A percentile compares a stretch with the other conserved stretches of the same genome.
Conservation (phyloP, 2,797 vertebrate genomes). For the Emydoidea blandingii region DNA sequence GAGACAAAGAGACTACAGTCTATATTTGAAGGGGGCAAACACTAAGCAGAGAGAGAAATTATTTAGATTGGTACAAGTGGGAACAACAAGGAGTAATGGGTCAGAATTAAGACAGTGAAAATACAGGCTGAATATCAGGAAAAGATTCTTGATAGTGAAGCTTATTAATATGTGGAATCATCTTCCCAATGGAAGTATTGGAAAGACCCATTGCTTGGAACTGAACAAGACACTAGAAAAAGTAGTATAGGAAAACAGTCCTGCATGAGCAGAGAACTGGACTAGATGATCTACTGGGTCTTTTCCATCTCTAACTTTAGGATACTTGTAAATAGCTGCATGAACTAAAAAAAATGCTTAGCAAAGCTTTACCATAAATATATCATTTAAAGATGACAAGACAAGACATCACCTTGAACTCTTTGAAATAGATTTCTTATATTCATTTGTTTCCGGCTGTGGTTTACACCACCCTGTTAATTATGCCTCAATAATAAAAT, state of each 20-base stretch:
- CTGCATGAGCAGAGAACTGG: not conserved
- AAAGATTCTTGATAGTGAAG: not conserved
- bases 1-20: rapidly evolving
- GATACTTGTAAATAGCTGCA: not conserved
- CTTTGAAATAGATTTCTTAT: not conserved
- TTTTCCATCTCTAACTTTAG: not conserved
- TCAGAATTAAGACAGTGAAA: not conserved
- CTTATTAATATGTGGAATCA: not conserved
- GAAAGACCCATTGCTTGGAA: not conserved
- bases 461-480: not conserved
- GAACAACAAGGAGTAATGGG: not conserved
- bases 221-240: not conserved
- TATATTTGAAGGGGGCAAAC: not conserved
- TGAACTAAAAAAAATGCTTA: not conserved
- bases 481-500: constrained; percentile 28
- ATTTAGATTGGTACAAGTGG: not conserved
- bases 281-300: too few relatives aligned
- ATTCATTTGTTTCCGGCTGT: not conserved
- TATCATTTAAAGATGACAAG: not conserved
- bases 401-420: not conserved
- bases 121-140: not conserved
- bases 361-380: not conserved
- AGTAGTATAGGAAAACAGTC: not conserved
- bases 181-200: not conserved
- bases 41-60: not conserved